Percentiles rank a stretch among this genome's conserved stretches.
Conservation (phyloP, 1,140 invertebrate genomes). For the Brachionus asplanchnoidis region DNA sequence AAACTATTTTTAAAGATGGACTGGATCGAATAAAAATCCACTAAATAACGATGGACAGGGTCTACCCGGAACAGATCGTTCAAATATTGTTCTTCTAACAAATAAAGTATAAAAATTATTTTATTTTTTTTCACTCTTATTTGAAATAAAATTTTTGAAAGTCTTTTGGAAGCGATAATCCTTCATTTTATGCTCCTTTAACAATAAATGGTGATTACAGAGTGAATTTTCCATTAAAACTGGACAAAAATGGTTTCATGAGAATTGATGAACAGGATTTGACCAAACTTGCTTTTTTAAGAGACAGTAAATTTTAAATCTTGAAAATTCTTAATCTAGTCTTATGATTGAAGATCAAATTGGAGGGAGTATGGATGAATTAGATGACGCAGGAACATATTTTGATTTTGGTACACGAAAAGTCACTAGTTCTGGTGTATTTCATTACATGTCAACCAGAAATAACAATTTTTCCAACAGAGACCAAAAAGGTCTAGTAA, state of each 20-base stretch:
- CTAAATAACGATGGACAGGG: conserved; percentile 51
- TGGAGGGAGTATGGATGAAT: conserved; percentile 42
- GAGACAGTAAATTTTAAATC: neutral
- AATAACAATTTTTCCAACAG: conserved; percentile 57
- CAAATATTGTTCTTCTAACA: conserved; percentile 51
- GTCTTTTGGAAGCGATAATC: neutral
- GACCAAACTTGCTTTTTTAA: neutral
- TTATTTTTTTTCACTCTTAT: neutral
- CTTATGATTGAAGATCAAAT: neutral
- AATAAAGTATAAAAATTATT: conserved; percentile 41
- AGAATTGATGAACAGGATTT: neutral
- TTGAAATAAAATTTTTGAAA: neutral
- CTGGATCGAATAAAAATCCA: conserved; percentile 51
- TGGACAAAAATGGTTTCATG: neutral
- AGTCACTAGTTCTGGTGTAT: conserved; percentile 47
- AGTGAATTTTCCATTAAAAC: neutral
- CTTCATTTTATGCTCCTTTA: conserved; percentile 26
- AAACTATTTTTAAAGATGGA: conserved; percentile 51
- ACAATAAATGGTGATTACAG: neutral
- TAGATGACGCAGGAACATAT: conserved; percentile 55
- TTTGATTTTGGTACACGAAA: conserved; percentile 51
- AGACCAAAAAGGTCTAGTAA: conserved; percentile 47
- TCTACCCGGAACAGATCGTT: conserved; percentile 50
- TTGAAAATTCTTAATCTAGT: neutral
- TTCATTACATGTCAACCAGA: conserved; percentile 54